Conservation (phyloP, 2,113 vertebrate species). For the Ranitomeya variabilis region DNA sequence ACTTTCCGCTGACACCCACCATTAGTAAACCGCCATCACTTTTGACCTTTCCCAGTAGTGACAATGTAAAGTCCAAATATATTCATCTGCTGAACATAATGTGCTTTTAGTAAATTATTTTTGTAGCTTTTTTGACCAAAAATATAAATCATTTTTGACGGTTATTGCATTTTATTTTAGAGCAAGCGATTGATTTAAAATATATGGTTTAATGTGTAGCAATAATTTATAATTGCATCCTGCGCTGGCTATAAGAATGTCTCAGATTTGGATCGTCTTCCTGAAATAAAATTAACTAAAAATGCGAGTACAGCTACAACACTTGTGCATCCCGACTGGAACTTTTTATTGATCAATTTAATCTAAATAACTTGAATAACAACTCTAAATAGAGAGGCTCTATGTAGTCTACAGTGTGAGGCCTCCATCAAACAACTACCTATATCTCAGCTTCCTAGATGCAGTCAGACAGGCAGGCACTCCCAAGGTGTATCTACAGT, state of each 20-base stretch:
- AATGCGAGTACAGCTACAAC: background rate
- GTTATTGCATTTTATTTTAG: conserved; percentile 28
- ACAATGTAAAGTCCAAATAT: background rate
- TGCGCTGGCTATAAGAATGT: background rate
- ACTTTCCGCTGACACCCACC: background rate
- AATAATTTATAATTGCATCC: conserved; percentile 19
- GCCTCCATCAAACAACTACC: too few relatives aligned
- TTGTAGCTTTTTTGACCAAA: conserved; percentile 11
- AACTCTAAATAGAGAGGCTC: too few relatives aligned
- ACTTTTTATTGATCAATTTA: background rate
- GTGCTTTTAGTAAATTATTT: conserved; percentile 6
- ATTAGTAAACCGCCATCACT: background rate
- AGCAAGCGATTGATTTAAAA: conserved; percentile 12
- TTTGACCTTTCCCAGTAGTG: background rate
- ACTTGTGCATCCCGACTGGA: background rate
- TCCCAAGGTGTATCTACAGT: too few relatives aligned
- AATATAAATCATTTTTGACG: conserved; percentile 10
- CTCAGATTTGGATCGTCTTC: conserved; percentile 2
- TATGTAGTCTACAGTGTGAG: too few relatives aligned
- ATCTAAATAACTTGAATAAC: too few relatives aligned
- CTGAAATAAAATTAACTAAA: background rate
- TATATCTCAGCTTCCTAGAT: too few relatives aligned
- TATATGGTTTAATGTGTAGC: conserved; percentile 13
- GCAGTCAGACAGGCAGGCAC: too few relatives aligned
- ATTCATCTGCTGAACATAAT: conserved; percentile 6